phyloP scores from a whole-genome alignment of 1,140 invertebrate genomes.

The Ruditapes philippinarum region DNA sequence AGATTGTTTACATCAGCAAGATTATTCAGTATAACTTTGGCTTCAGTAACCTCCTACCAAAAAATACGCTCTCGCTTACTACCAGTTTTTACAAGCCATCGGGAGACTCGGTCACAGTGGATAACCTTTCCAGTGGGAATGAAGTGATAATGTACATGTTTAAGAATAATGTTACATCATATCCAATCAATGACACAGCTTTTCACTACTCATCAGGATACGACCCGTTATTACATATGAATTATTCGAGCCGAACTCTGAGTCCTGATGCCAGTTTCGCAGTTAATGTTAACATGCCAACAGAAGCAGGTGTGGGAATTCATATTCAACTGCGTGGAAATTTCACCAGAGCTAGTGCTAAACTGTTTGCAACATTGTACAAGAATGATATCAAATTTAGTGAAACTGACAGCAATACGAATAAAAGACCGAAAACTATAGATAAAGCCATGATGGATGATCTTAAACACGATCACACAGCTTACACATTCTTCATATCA shows the following conservation, averaged over 20 bases:
- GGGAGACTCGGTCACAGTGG: conserved; percentile 71
- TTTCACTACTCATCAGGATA: conserved; percentile 70
- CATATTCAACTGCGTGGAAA: conserved; percentile 40
- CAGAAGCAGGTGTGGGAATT: conserved; percentile 8
- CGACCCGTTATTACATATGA: conserved; percentile 69
- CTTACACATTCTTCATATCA: conserved; percentile 79
- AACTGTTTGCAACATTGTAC: neutral
- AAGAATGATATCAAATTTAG: conserved; percentile 30
- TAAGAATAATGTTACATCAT: conserved; percentile 22
- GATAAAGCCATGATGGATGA: conserved; percentile 36
- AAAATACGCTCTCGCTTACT: conserved; percentile 71
- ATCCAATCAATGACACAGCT: conserved; percentile 61
- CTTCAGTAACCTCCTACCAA: conserved; percentile 7
- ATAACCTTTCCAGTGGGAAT: conserved; percentile 51
- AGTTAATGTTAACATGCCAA: neutral
- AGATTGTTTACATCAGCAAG: conserved; percentile 62
- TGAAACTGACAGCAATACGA: neutral
- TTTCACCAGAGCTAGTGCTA: neutral
- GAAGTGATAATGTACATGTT: conserved; percentile 73
- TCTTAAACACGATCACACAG: conserved; percentile 69
- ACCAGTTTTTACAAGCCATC: conserved; percentile 74
- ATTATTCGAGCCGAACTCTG: conserved; percentile 56
- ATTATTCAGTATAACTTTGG: conserved; percentile 79
- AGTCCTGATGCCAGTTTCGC: conserved; percentile 14
- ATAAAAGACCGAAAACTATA: neutral